Base-by-base conservation (phyloP, 1,140 invertebrate species). In the Grapholita molesta region DNA sequence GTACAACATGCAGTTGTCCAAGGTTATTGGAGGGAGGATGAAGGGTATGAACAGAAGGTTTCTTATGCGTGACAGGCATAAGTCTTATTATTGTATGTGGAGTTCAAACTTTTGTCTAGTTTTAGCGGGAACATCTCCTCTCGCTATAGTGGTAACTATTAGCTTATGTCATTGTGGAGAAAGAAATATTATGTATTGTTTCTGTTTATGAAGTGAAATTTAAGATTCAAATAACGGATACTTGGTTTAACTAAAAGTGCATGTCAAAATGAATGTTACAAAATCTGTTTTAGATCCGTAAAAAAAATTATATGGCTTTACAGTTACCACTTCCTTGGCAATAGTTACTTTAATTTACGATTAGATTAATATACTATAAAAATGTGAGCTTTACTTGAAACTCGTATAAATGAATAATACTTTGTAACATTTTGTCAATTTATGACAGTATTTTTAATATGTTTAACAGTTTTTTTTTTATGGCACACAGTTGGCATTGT, bases 21-120 rank as follows among this genome's bases (percentile, higher is more conserved):
- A 24, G 86, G 85, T 57, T 78, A 85, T 70, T 88, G 86, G 85
- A 83, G 80, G 76, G 87, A 88, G 18, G 85, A 83, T 32, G 81
- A 84, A 67, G 86, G 81, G 8, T 89, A 89, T 80, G 87, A 90
- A 66, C 86, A 89, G 67, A 87, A 90, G 74, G 86, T 90, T 9
- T 89, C 88, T 23, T 88, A 89, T 79, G 88, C 86, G 55, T 61
- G 55, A 61, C 55, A 30, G 55, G 11, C 24, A 48, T 48, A 18
- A 48, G 3, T 48, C n/a, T 21, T 21, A 15, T 21, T 48, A 48
- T 6, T 21, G 5, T 48, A 48, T 15, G 18, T 18, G 1, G 12
- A 18, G 42, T 21, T 21, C 9, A 9, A n/a, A n/a, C n/a, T 21
- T 15, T 48, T 0, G 21, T 9, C 15, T 21, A 48, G n/a, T 48